Base-by-base conservation (phyloP, 2,888 invertebrate species). In the Netelia virgata region DNA sequence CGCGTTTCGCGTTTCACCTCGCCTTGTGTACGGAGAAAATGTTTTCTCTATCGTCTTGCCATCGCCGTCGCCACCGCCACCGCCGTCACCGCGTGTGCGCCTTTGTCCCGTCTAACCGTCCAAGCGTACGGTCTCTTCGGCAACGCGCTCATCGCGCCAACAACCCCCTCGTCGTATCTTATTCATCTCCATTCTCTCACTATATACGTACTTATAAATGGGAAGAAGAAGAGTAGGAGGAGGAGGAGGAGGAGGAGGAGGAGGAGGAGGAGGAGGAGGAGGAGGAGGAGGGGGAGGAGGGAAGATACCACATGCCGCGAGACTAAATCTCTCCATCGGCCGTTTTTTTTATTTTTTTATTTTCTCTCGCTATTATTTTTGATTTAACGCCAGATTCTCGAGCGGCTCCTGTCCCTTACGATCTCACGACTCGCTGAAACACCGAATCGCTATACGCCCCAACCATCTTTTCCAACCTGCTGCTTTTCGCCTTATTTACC, bases 391-490 rank as follows among this genome's bases (percentile, higher is more conserved):
- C 84, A 76, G 80, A 77, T 73, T 80, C 80, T 47, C 61, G 57
- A 50, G 79, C 57, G 64, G 64, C 59, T 83, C 53, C 55, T 76
- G 76, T 80, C 80, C 63, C 68, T 16, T 50, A 63, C 77, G 84
- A 81, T 81, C 81, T 73, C 80, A 81, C 84, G 81, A 84, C 55
- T 84, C 77, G 77, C 68, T 81, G 81, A 53, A 81, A 84, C 18
- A 47, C 11, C 68, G 68, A 77, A 84, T 84, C 77, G 69, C 70
- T 23, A 74, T 68, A 78, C 78, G 78, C 78, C 83, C 75, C 70
- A 50, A 36, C 75, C 63, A 79, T 83, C 79, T 83, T 79, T 75
- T 61, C 55, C 79, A 75, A 79, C 69, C 47, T 36, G 18, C 47
- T 36, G 18, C 47, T 41, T 57, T 50, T 50, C 53, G 9, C 53